Evolutionary conservation across 2,113 vertebrate species (phyloP).

Genomic region (Beaufortia kweichowensis): DNA sequence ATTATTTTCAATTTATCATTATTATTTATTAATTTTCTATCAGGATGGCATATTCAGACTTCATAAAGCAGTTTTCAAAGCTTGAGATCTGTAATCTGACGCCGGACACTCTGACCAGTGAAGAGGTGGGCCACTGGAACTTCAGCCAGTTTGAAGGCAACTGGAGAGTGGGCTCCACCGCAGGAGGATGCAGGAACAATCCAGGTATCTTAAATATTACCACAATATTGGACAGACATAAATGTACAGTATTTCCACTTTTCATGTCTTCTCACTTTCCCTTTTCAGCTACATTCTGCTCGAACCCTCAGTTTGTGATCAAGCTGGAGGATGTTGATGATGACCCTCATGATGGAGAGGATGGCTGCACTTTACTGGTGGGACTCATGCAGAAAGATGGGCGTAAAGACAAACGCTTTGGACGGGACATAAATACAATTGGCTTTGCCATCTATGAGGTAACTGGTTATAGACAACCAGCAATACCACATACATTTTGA

Average conservation of each 20-base stretch:
- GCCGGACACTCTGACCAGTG: conserved; percentile 80
- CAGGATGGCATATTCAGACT: conserved; percentile 71
- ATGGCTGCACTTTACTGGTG: conserved; percentile 66
- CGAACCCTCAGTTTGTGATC: conserved; percentile 71
- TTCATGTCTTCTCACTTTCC: neutral
- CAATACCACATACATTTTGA: no score
- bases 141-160: conserved; percentile 80
- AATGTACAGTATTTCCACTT: no score
- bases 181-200: conserved; percentile 89
- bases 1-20: neutral
- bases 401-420: conserved; percentile 63
- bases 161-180: conserved; percentile 85
- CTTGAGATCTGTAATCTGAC: conserved; percentile 94
- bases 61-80: conserved; percentile 84
- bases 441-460: conserved; percentile 72
- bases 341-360: conserved; percentile 56
- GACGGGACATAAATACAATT: conserved; percentile 68
- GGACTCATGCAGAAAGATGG: conserved; percentile 72
- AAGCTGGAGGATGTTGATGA: conserved; percentile 64
- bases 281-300: conserved; percentile 68
- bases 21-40: neutral
- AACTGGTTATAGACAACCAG: neutral
- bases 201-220: conserved; percentile 71
- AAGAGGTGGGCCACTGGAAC: conserved; percentile 76
- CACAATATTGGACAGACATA: no score